These are phyloP conservation scores for Crepidodera aurea DNA, from an alignment of 2,888 invertebrate genomes.

Conservation along the genomic window DNA sequence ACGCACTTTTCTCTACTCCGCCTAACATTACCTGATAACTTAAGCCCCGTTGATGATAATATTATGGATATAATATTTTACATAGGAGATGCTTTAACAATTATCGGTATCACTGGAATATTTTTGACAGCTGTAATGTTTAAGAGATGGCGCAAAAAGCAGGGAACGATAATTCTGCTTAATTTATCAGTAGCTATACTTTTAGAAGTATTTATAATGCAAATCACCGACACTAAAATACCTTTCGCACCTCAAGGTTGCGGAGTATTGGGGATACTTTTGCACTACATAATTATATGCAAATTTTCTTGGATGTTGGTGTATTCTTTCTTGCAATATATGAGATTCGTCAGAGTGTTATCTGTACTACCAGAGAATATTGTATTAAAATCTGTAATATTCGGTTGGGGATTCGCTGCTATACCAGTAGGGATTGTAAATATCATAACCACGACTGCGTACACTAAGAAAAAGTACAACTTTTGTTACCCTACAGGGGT, in stretches of 20 bases:
- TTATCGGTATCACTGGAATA: constrained; percentile 64
- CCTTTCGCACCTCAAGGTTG: constrained; percentile 56
- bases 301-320: constrained; percentile 80
- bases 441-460: constrained; percentile 61
- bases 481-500: constrained; percentile 68
- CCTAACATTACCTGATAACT: constrained; percentile 39
- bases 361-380: constrained; percentile 68
- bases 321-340: constrained; percentile 73
- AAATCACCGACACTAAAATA: constrained; percentile 50
- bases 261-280: constrained; percentile 66
- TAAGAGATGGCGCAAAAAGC: constrained; percentile 69
- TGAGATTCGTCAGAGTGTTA: constrained; percentile 72
- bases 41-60: constrained; percentile 57
- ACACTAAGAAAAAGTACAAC: constrained; percentile 61
- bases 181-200: constrained; percentile 66
- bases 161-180: constrained; percentile 69
- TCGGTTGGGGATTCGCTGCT: constrained; percentile 71
- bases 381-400: constrained; percentile 68
- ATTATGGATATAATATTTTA: constrained; percentile 64
- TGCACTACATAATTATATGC: constrained; percentile 73
- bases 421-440: constrained; percentile 65
- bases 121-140: constrained; percentile 66
- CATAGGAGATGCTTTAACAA: constrained; percentile 64
- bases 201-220: constrained; percentile 56
- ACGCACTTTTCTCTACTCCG: constrained; percentile 69